A percentile compares a stretch with the other conserved stretches of the same genome.
Conservation (phyloP, 1,140 invertebrate species). For the Cryptotermes secundus region DNA sequence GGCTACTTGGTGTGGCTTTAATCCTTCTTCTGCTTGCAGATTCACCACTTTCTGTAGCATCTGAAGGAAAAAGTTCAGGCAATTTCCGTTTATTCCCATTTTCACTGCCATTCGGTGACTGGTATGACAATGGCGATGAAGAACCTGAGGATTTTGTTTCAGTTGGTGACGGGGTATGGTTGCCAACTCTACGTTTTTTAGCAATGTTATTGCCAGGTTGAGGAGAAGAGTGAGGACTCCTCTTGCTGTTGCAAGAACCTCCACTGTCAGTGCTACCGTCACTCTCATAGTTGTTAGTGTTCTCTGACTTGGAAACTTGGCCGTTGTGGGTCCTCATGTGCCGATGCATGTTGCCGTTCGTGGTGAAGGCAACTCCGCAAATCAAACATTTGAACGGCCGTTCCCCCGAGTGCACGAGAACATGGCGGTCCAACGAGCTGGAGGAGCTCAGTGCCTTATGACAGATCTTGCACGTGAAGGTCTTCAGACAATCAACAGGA, state of each 20-base stretch:
- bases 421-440: conserved; percentile 74
- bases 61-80: not conserved
- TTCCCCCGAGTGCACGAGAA: conserved; percentile 73
- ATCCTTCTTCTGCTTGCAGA: conserved; percentile 23
- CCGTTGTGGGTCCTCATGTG: conserved; percentile 72
- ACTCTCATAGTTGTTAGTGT: conserved; percentile 44
- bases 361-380: conserved; percentile 81
- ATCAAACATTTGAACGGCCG: conserved; percentile 75
- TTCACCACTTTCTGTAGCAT: conserved; percentile 27
- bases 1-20: not conserved
- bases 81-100: conserved; percentile 15
- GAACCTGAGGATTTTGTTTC: not conserved
- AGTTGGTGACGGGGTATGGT: not conserved
- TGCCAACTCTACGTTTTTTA: conserved; percentile 16
- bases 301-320: conserved; percentile 33
- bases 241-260: conserved; percentile 32
- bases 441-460: conserved; percentile 66
- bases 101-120: not conserved
- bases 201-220: conserved; percentile 38
- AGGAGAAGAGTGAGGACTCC: conserved; percentile 43
- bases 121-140: not conserved
- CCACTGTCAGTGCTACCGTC: conserved; percentile 45
- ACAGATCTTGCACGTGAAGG: conserved; percentile 55
- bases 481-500: conserved; percentile 51
- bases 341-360: conserved; percentile 85